A percentile compares a stretch with the other conserved stretches of the same genome.
phyloP scores from a whole-genome alignment of 2,888 invertebrate genomes.

The Hemicrepidius hirtus region DNA sequence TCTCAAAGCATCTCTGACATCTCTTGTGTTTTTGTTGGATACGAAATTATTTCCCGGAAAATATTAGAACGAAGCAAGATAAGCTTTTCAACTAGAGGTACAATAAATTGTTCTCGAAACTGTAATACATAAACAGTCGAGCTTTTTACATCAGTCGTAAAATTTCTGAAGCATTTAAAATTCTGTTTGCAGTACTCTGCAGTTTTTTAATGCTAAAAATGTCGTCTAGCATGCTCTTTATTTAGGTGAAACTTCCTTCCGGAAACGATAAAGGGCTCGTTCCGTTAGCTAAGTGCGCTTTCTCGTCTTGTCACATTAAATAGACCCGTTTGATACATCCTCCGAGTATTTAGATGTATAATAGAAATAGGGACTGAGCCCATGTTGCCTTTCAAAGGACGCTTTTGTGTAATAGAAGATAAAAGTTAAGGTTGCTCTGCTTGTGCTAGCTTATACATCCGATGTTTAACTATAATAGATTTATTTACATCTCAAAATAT shows the following conservation, averaged over 20 bases:
- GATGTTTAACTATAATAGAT: constrained; percentile 12
- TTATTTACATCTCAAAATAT: constrained; percentile 30
- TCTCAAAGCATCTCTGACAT: not conserved
- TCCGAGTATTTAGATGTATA: constrained; percentile 26
- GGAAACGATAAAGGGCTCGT: constrained; percentile 23
- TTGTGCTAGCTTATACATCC: not conserved
- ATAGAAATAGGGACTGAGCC: constrained; percentile 21
- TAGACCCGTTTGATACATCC: constrained; percentile 32
- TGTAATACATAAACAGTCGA: not conserved
- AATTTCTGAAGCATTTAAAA: constrained; percentile 20
- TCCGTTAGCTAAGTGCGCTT: constrained; percentile 37
- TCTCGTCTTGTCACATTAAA: constrained; percentile 35
- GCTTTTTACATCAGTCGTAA: constrained; percentile 21
- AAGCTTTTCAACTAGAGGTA: not conserved
- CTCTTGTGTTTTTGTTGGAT: not conserved
- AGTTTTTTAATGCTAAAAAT: constrained; percentile 21
- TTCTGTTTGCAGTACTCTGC: constrained; percentile 4
- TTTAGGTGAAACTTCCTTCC: constrained; percentile 38
- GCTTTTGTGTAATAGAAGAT: constrained; percentile 14
- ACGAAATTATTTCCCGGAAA: not conserved
- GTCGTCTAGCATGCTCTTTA: constrained; percentile 18
- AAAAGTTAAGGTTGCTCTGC: constrained; percentile 5
- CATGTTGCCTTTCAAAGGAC: not conserved
- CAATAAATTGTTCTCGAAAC: constrained; percentile 5
- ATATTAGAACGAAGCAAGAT: not conserved